Evolutionary conservation across 2,797 vertebrate genomes (phyloP), one percentile per base, ranked within the genome.

Genomic region (Passerculus sandwichensis): DNA sequence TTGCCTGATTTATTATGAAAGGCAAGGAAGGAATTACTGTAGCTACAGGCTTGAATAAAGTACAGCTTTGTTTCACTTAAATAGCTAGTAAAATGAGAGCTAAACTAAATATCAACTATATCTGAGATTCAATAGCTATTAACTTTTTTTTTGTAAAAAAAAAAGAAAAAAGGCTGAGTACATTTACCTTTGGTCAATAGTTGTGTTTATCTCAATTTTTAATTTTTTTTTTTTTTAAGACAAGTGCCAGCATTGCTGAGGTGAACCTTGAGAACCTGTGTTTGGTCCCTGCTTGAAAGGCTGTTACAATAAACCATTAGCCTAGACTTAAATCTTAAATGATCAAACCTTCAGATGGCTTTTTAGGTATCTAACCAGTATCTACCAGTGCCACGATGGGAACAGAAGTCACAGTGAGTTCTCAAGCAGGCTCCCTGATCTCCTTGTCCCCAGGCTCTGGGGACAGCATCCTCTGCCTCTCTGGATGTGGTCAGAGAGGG

Each of bases 191-290:
- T 53, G 38, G 4, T 54, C 25, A 82, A 38, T 51, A 64, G 20
- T 11, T 14, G 1, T 5, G 17, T 71, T 88, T 84, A 40, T n/a
- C 29, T 44, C 7, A 6, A 14, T 32, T 60, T 47, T 29, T 11
- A 5, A 5, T 19, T 60, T 17, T 62, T n/a, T 32, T n/a, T 56
- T 56, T 17, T 54, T 38, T 13, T 30, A n/a, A 75, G 64, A 44
- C 17, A 25, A 82, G 13, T 57, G 25, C 7, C 4, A 4, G 10
- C 16, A 16, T 2, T 34, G 18, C 42, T 0, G 0, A 69, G 23
- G 30, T 15, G 11, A 26, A 22, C 16, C 62, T 62, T 2, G 0
- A 47, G 30, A 78, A 38, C 5, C 30, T 15, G 4, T 14, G 16
- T 30, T 53, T 4, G 0, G 22, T 64, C 9, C 7, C 32, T 65